Base-by-base conservation (phyloP, 2,888 invertebrate genomes). In the Standfussiana lucernea region DNA sequence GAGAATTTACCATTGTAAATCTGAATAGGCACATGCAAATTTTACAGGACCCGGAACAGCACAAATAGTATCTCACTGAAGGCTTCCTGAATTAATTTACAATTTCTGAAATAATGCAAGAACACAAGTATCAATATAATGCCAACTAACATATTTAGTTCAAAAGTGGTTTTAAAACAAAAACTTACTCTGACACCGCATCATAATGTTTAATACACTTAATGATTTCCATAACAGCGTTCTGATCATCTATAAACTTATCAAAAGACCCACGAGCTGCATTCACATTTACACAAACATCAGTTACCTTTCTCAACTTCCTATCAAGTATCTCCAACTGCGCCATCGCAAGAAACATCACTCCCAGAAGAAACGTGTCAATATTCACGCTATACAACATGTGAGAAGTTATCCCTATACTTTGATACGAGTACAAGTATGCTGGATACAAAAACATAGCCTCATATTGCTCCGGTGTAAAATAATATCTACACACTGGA, bases 11-110 rank as follows among this genome's bases (percentile, higher is more conserved):
- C 91, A 94, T 83, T 24, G 94, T 95, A 81, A 95, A 95, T 81
- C 94, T 90, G 77, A 94, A 94, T 2, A 95, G 84, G 53, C 93
- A 93, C 75, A 94, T 91, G 78, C 95, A 96, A 71, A 95, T 93
- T 37, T 94, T 92, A 74, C 91, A 92, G 2, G 95, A 94, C 1
- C 94, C 92, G 78, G 94, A 88, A 74, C 92, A 95, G 92, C 28
- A 92, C 83, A 86, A 95, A 95, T 45, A 95, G 69, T 13, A 92
- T 90, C 18, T 90, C 77, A 66, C 93, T 93, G 61, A 95, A 95
- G 6, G 92, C 89, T 18, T 92, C 84, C 86, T 95, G 90, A 53
- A 94, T 88, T 56, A 93, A 84, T 47, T 82, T 64, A 81, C 93
- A 94, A 79, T 93, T 93, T 79, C 95, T 95, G 84, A 56, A 94